phyloP scores from a whole-genome alignment of 2,797 vertebrate species.

The Silurus lanzhouensis region DNA sequence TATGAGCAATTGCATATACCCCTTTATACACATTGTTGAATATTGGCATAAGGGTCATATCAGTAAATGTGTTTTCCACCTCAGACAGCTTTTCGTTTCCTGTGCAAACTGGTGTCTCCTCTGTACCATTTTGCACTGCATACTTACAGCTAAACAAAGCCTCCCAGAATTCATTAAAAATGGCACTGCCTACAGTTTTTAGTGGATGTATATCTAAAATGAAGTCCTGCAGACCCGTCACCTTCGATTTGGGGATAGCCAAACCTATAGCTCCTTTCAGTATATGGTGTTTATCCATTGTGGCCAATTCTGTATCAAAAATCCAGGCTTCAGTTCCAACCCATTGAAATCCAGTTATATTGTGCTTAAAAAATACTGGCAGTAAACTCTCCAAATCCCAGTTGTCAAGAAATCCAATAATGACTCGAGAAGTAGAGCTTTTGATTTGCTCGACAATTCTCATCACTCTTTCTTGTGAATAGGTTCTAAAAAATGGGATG shows the following conservation, averaged over 20 bases:
- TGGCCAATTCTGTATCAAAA: conserved; percentile 64
- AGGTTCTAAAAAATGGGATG: conserved; percentile 56
- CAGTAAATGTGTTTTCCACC: conserved; percentile 66
- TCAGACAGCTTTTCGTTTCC: conserved; percentile 62
- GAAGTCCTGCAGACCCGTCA: conserved; percentile 67
- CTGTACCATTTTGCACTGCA: not conserved
- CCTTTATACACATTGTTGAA: conserved; percentile 72
- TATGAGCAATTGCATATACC: conserved; percentile 70
- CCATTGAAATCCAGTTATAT: conserved; percentile 74
- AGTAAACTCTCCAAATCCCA: conserved; percentile 52
- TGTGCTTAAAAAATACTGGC: conserved; percentile 57
- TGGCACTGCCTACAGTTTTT: conserved; percentile 56
- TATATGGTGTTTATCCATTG: conserved; percentile 62
- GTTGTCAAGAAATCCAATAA: conserved; percentile 59
- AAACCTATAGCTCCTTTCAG: conserved; percentile 73
- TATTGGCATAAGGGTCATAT: conserved; percentile 71
- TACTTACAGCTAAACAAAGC: conserved; percentile 66
- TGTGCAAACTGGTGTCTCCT: conserved; percentile 54
- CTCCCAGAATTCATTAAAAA: conserved; percentile 71
- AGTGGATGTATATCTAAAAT: conserved; percentile 66
- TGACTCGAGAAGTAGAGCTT: conserved; percentile 57
- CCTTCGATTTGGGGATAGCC: conserved; percentile 68
- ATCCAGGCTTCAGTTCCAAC: conserved; percentile 73
- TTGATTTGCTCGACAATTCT: conserved; percentile 58
- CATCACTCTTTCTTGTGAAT: conserved; percentile 55